A percentile compares a stretch with the other conserved stretches of the same genome.
These are phyloP conservation scores for Orchestes rusci DNA, from an alignment of 2,888 invertebrate species.

Conservation along the genomic window DNA sequence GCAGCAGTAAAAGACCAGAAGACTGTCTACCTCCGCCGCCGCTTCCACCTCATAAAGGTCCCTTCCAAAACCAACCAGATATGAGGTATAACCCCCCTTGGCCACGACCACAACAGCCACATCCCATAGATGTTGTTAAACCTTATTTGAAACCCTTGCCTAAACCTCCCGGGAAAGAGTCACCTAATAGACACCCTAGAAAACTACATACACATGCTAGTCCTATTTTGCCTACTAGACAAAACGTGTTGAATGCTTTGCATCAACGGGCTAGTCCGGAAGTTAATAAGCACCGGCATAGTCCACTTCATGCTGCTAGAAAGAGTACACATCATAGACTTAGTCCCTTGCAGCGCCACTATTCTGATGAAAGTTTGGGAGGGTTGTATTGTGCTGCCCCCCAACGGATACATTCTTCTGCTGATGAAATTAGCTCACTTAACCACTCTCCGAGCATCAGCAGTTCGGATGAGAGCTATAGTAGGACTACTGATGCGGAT, in stretches of 20 bases:
- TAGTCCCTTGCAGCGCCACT: constrained; percentile 53
- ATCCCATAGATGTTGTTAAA: constrained; percentile 32
- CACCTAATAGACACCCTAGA: constrained; percentile 38
- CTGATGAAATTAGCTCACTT: constrained; percentile 74
- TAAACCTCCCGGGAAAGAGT: constrained; percentile 49
- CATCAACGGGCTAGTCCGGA: constrained; percentile 35
- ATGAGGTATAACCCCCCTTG: constrained; percentile 54
- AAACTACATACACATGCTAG: constrained; percentile 35
- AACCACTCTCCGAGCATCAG: constrained; percentile 77
- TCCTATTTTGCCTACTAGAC: constrained; percentile 24
- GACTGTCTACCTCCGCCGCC: constrained; percentile 54
- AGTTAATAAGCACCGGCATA: constrained; percentile 38
- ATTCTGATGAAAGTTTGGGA: constrained; percentile 60
- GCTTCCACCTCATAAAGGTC: constrained; percentile 50
- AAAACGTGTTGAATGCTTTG: constrained; percentile 19
- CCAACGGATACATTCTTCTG: constrained; percentile 66
- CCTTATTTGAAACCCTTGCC: constrained; percentile 54
- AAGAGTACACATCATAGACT: constrained; percentile 40
- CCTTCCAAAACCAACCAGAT: constrained; percentile 27
- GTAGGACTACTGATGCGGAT: constrained; percentile 69
- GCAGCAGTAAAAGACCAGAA: constrained; percentile 45
- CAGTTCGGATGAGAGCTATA: constrained; percentile 79
- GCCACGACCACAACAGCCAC: constrained; percentile 51
- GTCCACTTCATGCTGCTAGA: constrained; percentile 37
- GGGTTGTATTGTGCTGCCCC: constrained; percentile 39